Base-by-base conservation (phyloP, 2,888 invertebrate species). In the Cephus pygmeus region DNA sequence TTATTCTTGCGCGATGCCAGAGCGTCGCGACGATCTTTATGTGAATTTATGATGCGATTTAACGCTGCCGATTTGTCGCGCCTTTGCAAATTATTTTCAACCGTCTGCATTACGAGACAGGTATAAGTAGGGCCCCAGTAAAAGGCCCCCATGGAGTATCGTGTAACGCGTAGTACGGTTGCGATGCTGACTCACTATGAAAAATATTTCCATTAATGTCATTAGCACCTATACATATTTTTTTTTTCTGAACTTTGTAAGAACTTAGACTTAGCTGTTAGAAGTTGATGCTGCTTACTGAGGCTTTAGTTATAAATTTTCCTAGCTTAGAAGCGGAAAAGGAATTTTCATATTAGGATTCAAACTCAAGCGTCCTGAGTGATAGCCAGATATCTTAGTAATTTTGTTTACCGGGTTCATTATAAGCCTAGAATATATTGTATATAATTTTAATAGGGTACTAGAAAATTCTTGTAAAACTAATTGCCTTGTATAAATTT, bases 341-440 rank as follows among this genome's bases (percentile, higher is more conserved):
- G 90, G 85, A 79, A 83, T 93, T 92, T 56, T 23, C 56, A 6
- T 56, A 56, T 23, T 9, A 23, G 23, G 93, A 93, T 93, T 93
- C 93, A 93, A 93, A 93, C 93, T 93, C 93, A 93, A 92, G 93
- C 93, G 93, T 93, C 92, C 93, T 93, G 93, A 93, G 93, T 93
- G 93, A 93, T 91, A 93, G 93, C 93, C 93, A 93, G 93, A 92
- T 93, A 93, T 93, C 92, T 93, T 93, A 93, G 92, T 93, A 93
- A 93, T 92, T 93, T 23, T 56, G 23, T 56, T 56, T 56, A 56
- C 2, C 15, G 9, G 23, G 56, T 56, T 56, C 23, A 23, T 56
- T 23, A 23, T 56, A 4, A 23, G 23, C 23, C 56, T 9, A 56
- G 9, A 56, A 56, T 9, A 56, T 6, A 6, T 56, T 23, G 2